These are phyloP conservation scores for Odontothrips loti DNA, from an alignment of 2,888 invertebrate genomes.

Conservation along the genomic window DNA sequence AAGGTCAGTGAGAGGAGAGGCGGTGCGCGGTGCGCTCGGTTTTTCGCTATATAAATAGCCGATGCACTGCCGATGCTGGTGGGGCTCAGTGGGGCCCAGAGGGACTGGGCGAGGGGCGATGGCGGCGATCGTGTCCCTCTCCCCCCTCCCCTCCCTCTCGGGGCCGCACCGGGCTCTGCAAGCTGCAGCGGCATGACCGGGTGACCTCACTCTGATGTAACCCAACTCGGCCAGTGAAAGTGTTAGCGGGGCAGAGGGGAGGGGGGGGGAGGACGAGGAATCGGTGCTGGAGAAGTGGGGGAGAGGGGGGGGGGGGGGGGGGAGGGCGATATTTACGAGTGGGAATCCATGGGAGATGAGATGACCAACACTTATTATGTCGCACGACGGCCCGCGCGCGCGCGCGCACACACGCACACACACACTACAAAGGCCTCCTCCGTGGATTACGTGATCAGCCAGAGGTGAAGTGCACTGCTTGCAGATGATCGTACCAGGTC, in stretches of 20 bases:
- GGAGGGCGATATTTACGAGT: not conserved
- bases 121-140: not conserved
- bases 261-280: slow-evolving; percentile 5
- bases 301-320: not conserved
- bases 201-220: slow-evolving; percentile 22
- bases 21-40: too few relatives aligned
- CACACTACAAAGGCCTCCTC: too few relatives aligned
- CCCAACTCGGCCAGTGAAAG: slow-evolving; percentile 22
- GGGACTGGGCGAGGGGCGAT: too few relatives aligned
- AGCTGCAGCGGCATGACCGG: slow-evolving; percentile 11
- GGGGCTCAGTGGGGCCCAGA: too few relatives aligned
- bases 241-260: not conserved
- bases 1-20: too few relatives aligned
- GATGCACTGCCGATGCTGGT: too few relatives aligned
- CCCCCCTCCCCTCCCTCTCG: not conserved
- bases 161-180: not conserved
- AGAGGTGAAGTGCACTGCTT: too few relatives aligned
- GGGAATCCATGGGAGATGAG: not conserved
- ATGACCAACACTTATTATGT: not conserved
- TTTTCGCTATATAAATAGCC: too few relatives aligned
- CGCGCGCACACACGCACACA: too few relatives aligned
- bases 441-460: too few relatives aligned
- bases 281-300: not conserved
- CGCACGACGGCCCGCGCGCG: not conserved
- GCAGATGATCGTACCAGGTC: too few relatives aligned